Percentiles rank a stretch among this genome's conserved stretches.
Evolutionary conservation across 2,797 vertebrate species (phyloP).

Genomic region (Thalassophryne amazonica): DNA sequence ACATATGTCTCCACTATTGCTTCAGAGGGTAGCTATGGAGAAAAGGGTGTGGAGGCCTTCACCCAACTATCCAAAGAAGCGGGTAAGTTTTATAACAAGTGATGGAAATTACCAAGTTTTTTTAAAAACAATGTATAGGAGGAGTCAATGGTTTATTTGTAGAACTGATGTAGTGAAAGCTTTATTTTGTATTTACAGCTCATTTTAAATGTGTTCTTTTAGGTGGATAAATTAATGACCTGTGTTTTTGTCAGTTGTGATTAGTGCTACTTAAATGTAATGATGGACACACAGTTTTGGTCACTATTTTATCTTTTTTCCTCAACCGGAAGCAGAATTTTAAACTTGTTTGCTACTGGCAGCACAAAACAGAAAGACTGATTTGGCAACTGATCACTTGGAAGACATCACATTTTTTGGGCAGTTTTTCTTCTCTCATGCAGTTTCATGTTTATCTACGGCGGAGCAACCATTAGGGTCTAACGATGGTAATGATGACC

Average conservation of each 20-base stretch:
- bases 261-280: conserved; percentile 20
- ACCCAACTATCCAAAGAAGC: conserved; percentile 96
- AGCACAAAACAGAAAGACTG: not conserved
- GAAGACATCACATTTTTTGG: conserved; percentile 26
- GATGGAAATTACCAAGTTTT: too few species aligned
- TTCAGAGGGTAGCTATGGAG: conserved; percentile 97
- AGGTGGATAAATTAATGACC: conserved; percentile 64
- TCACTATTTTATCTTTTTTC: not conserved
- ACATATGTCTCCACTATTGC: conserved; percentile 96
- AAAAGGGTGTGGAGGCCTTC: conserved; percentile 98
- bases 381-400: conserved; percentile 12
- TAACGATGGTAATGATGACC: conserved; percentile 28
- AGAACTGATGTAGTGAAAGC: conserved; percentile 16
- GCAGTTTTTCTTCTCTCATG: conserved; percentile 19
- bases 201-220: conserved; percentile 42
- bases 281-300: not conserved
- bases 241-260: too few species aligned
- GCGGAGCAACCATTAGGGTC: conserved; percentile 2
- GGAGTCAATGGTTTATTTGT: too few species aligned
- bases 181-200: conserved; percentile 40
- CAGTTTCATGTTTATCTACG: conserved; percentile 9
- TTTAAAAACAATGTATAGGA: too few species aligned
- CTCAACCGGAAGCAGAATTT: not conserved
- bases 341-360: conserved; percentile 10
- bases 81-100: conserved; percentile 79